Base-by-base conservation (phyloP, 2,113 vertebrate species). In the Paedocypris sp. region DNA sequence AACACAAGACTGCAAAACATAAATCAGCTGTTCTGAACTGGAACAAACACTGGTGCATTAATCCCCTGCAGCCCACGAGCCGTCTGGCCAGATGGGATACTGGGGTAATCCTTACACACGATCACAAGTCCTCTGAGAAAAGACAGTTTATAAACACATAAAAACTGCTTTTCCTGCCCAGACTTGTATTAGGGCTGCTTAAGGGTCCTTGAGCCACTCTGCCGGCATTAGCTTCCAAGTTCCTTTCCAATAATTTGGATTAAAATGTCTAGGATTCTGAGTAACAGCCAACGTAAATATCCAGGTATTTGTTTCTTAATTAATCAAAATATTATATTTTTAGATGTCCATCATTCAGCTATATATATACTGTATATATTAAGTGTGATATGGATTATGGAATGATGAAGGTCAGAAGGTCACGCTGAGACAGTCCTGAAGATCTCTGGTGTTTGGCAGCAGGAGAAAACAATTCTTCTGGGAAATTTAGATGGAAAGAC, bases 41-140 rank as follows among this genome's bases (percentile, higher is more conserved):
- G 53, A 58, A 19, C 39, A 31, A 25, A 53, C 42, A 33, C 20
- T 39, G 16, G 9, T 43, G 26, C 54, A 58, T 49, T 47, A 73
- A 70, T 70, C 64, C 61, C 29, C 33, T 41, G 5, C 22, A 54
- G 48, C 33, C 25, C 28, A 42, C 43, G 38, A 64, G 61, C 35
- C 48, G 43, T 61, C 39, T 29, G 45, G 49, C 64, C 78, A 76
- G 74, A 76, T 79, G 78, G 71, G 73, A 69, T 71, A 75, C 54
- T 73, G 74, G 70, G 53, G 65, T 82, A 80, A 81, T 86, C 74
- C 81, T 45, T 4, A 36, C 41, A 59, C 41, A 52, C 65, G 72
- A 75, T 77, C 65, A 72, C 47, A 31, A 53, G 57, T 60, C 52
- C 42, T 16, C 2, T 7, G 45, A 35, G 23, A 63, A 39, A 38